A percentile compares a stretch with the other conserved stretches of the same genome.
These are phyloP conservation scores for Grantiella picta DNA, from an alignment of 2,113 vertebrate species.

Conservation along the genomic window DNA sequence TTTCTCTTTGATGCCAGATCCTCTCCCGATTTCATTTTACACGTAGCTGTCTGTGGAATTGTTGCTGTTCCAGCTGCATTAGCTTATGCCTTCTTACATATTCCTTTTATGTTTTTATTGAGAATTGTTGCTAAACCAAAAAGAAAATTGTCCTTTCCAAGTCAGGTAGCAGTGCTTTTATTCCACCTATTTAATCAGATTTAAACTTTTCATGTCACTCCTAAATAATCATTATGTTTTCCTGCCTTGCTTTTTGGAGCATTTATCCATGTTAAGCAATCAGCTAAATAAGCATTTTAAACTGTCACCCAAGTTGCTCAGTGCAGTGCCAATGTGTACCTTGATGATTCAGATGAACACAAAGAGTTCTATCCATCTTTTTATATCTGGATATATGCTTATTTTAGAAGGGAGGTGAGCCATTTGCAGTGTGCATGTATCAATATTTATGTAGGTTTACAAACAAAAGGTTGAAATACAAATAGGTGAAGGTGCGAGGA, in stretches of 20 bases:
- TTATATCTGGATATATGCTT: neutral
- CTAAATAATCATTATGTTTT: neutral
- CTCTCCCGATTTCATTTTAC: neutral
- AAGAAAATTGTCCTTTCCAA: neutral
- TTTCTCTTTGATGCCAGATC: neutral
- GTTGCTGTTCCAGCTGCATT: neutral
- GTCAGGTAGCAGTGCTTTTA: neutral
- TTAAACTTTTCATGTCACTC: neutral
- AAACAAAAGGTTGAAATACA: neutral
- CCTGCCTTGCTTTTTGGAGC: neutral
- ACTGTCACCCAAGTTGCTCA: neutral
- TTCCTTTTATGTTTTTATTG: neutral
- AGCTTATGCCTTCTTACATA: neutral
- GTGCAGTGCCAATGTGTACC: neutral
- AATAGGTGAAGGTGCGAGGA: neutral
- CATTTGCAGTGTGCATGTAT: neutral
- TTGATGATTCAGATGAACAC: neutral
- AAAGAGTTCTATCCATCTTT: neutral
- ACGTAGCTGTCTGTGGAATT: neutral
- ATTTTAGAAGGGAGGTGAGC: neutral
- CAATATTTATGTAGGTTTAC: neutral
- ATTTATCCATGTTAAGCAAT: neutral
- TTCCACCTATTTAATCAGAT: neutral
- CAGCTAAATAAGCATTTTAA: neutral
- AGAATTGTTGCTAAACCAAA: neutral